Evolutionary conservation across 2,888 invertebrate species (phyloP).

Genomic region (Ceramica pisi): DNA sequence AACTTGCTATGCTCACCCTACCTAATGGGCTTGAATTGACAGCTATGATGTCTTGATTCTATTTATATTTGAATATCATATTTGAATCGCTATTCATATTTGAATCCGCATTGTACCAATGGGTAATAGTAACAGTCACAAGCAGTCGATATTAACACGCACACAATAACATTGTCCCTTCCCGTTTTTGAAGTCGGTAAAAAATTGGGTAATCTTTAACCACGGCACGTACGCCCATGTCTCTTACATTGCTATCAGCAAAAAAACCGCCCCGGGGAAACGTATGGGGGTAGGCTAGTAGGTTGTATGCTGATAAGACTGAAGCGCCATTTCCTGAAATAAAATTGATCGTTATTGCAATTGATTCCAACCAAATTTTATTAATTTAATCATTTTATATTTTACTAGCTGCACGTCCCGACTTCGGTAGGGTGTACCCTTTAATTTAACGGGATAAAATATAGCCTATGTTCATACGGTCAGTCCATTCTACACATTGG

Average conservation of each 20-base stretch:
- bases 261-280: conserved; percentile 7
- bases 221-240: conserved; percentile 27
- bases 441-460: too few species aligned
- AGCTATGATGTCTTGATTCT: too few species aligned
- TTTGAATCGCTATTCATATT: too few species aligned
- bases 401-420: too few species aligned
- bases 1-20: too few species aligned
- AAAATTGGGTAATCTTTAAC: conserved; percentile 7
- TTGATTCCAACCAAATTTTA: not conserved
- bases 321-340: not conserved
- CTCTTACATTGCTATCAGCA: conserved; percentile 18
- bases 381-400: too few species aligned
- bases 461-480: too few species aligned
- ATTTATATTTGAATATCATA: too few species aligned
- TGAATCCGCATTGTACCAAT: too few species aligned
- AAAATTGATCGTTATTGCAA: not conserved
- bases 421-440: too few species aligned
- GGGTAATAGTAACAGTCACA: not conserved
- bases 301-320: conserved; percentile 9
- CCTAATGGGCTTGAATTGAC: too few species aligned
- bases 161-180: not conserved
- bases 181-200: not conserved
- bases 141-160: not conserved
- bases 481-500: too few species aligned
- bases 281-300: not conserved